These are phyloP conservation scores for Tiliacea aurago DNA, from an alignment of 2,888 invertebrate genomes.

Conservation along the genomic window DNA sequence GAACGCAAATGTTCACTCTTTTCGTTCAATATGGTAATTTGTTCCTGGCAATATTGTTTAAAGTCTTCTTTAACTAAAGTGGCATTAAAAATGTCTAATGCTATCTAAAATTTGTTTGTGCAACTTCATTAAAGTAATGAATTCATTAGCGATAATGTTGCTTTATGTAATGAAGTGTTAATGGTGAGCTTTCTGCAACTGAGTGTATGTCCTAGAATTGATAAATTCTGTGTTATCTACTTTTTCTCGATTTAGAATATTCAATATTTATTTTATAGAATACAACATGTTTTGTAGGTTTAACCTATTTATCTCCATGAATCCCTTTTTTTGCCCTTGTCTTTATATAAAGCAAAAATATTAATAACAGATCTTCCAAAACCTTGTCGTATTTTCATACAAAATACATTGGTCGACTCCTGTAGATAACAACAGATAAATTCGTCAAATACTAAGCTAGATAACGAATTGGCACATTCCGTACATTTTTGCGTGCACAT, in stretches of 20 bases:
- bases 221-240: neutral
- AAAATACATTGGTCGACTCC: conserved; percentile 17
- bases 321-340: neutral
- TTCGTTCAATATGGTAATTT: no score
- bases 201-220: no score
- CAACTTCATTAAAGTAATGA: no score
- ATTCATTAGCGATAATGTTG: no score
- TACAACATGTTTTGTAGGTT: neutral
- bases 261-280: neutral
- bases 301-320: neutral
- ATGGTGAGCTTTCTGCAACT: no score
- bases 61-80: no score
- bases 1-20: no score
- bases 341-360: neutral
- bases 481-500: conserved; percentile 53
- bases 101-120: no score
- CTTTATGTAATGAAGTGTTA: no score
- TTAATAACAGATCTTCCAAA: neutral
- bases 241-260: neutral
- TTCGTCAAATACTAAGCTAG: conserved; percentile 36
- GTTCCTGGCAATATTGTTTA: no score
- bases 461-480: conserved; percentile 58
- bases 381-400: conserved; percentile 8
- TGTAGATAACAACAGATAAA: conserved; percentile 47
- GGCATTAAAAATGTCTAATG: no score